Base-by-base conservation (phyloP, 53 echinoderm and acorn worm genomes). In the Pentamera pediparva region DNA sequence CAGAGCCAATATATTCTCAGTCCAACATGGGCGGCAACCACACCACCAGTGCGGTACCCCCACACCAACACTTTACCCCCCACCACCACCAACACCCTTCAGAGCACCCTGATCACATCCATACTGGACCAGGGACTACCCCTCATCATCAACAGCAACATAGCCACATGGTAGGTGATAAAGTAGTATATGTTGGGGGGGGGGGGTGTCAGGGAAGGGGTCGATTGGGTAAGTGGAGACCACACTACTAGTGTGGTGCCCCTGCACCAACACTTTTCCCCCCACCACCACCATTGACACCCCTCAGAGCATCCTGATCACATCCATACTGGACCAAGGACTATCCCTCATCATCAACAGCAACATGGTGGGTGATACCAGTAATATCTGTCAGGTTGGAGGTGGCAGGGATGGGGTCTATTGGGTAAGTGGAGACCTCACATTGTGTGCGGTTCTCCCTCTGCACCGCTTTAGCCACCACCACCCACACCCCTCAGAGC, bases 231-330 rank as follows among this genome's bases (percentile, higher is more conserved):
- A 28, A 37, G 3, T 8, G n/a, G 22, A 32, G 33, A 10, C 17
- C 13, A 27, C 59, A 76, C 32, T 33, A 53, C 53, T 51, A 25
- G 55, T 56, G 33, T 62, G 17, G 10, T 53, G 20, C 43, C 24
- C 71, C 59, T 52, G 2, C 78, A 70, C 73, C 59, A 35, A 47
- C 67, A 67, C 1, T 41, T 63, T n/a, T n/a, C n/a, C 26, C 39
- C 40, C 13, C 67, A 67, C 26, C n/a, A n/a, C n/a, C 56, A n/a
- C 36, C 49, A 32, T 37, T 63, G 13, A 5, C 11, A 57, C 10
- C 26, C 26, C 28, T 6, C 26, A 2, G 32, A 13, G 32, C 29
- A 57, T 3, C 29, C 28, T n/a, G 27, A 10, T 17, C 58, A 28
- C 0, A 17, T 15, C 58, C 58, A 57, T 28, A 29, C 13, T 12